Evolutionary conservation across 2,113 vertebrate genomes (phyloP).

Genomic region (Hydropotes inermis): DNA sequence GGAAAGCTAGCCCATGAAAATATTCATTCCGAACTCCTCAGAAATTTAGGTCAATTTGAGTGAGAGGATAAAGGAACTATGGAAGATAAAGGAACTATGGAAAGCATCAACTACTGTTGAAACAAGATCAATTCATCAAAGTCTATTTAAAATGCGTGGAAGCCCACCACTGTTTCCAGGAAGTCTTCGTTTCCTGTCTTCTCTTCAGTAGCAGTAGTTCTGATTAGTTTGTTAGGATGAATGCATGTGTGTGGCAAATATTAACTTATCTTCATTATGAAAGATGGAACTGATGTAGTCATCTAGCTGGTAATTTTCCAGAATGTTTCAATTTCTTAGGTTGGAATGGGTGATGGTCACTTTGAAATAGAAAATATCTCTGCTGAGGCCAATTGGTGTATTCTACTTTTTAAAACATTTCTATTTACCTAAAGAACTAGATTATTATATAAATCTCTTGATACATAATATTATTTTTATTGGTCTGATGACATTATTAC

Average conservation of each 20-base stretch:
- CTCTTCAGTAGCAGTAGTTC: slow-evolving; percentile 7
- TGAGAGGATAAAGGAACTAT: slow-evolving; percentile 49
- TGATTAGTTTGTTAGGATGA: not conserved
- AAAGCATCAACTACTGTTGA: slow-evolving; percentile 60
- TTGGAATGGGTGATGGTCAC: not conserved
- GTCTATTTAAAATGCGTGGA: slow-evolving; percentile 43
- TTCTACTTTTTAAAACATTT: not conserved
- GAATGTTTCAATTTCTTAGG: not conserved
- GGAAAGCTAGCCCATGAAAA: slow-evolving; percentile 52
- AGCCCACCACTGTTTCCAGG: slow-evolving; percentile 17
- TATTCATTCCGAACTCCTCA: slow-evolving; percentile 32
- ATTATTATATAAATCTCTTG: not conserved
- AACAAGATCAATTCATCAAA: slow-evolving; percentile 69
- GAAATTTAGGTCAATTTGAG: slow-evolving; percentile 58
- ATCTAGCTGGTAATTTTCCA: slow-evolving; percentile 33
- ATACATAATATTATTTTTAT: not conserved
- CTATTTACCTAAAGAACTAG: not conserved
- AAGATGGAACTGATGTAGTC: not conserved
- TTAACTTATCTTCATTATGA: slow-evolving; percentile 22
- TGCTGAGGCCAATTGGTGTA: not conserved
- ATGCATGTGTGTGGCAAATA: not conserved
- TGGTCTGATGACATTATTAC: slow-evolving; percentile 6
- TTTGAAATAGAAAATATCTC: not conserved
- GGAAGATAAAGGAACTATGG: slow-evolving; percentile 61
- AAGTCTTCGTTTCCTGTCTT: slow-evolving; percentile 49